phyloP scores from a whole-genome alignment of 1,140 invertebrate species.

The Anadara kagoshimensis region DNA sequence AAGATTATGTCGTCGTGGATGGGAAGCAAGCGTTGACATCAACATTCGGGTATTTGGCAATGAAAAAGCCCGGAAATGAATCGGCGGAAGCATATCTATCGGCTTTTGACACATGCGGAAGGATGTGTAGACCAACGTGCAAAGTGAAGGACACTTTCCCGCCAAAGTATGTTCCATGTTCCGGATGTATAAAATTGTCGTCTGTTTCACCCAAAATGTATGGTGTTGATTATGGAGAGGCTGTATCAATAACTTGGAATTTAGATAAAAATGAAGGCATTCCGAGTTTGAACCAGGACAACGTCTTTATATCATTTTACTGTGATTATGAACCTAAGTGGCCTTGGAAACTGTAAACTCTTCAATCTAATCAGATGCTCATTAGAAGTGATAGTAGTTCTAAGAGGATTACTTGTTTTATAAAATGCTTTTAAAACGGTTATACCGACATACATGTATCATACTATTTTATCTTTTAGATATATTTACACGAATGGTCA shows the following conservation, averaged over 20 bases:
- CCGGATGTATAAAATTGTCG: slow-evolving; percentile 50
- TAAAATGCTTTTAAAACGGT: too few relatives aligned
- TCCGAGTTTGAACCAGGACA: slow-evolving; percentile 48
- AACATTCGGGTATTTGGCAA: slow-evolving; percentile 56
- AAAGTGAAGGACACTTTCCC: slow-evolving; percentile 42
- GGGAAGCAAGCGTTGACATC: slow-evolving; percentile 55
- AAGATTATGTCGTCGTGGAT: slow-evolving; percentile 65
- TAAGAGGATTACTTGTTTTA: too few relatives aligned
- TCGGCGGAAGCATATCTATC: slow-evolving; percentile 49
- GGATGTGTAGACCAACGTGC: slow-evolving; percentile 62
- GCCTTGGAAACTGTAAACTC: slow-evolving; percentile 35
- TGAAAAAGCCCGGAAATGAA: slow-evolving; percentile 47
- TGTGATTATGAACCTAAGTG: slow-evolving; percentile 65
- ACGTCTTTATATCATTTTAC: slow-evolving; percentile 61
- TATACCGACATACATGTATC: too few relatives aligned
- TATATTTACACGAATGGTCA: too few relatives aligned
- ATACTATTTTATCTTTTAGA: too few relatives aligned
- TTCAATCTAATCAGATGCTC: too few relatives aligned
- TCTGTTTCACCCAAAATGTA: slow-evolving; percentile 46
- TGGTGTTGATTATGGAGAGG: slow-evolving; percentile 57
- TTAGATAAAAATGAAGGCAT: slow-evolving; percentile 48
- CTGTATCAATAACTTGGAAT: slow-evolving; percentile 55
- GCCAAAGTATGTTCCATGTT: slow-evolving; percentile 51
- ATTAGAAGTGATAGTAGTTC: too few relatives aligned
- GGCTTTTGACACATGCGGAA: slow-evolving; percentile 63